Conservation (phyloP, 2,797 vertebrate species). For the Silurus lanzhouensis region DNA sequence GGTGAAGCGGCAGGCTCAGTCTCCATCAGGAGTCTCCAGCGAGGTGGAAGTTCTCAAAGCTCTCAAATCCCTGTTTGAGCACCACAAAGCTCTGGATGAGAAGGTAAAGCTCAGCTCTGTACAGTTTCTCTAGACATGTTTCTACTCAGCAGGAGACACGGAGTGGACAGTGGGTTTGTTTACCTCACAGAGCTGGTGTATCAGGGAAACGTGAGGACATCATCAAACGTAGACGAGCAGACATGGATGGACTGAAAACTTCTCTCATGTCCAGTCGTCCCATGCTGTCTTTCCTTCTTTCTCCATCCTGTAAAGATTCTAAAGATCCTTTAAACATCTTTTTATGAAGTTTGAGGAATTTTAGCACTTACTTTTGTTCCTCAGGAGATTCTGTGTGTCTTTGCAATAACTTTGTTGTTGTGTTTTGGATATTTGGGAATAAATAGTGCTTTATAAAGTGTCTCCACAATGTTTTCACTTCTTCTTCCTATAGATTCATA, state of each 20-base stretch:
- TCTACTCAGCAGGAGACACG: not conserved
- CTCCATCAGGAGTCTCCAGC: slow-evolving; percentile 96
- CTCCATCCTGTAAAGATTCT: not conserved
- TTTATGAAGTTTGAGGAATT: not conserved
- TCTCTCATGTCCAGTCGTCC: not conserved
- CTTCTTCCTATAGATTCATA: not conserved
- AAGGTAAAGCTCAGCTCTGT: slow-evolving; percentile 77
- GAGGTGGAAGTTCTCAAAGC: slow-evolving; percentile 99
- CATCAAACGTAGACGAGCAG: not conserved
- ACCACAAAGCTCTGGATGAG: slow-evolving; percentile 98
- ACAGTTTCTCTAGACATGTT: not conserved
- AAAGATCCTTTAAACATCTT: not conserved
- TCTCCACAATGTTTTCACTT: not conserved
- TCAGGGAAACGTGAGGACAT: not conserved
- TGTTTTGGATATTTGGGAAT: not conserved
- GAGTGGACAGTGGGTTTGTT: not conserved
- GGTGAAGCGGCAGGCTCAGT: slow-evolving; percentile 97
- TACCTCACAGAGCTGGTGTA: not conserved
- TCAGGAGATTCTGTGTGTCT: not conserved
- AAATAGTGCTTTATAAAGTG: too few species aligned
- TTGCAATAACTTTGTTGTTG: not conserved
- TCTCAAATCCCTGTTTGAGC: slow-evolving; percentile 97
- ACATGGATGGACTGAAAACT: not conserved
- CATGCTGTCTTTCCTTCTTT: not conserved
- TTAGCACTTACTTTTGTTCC: not conserved